These are phyloP conservation scores for Astreopora myriophthalma DNA, from an alignment of 64 coral and sea anemone genomes.

Conservation along the genomic window DNA sequence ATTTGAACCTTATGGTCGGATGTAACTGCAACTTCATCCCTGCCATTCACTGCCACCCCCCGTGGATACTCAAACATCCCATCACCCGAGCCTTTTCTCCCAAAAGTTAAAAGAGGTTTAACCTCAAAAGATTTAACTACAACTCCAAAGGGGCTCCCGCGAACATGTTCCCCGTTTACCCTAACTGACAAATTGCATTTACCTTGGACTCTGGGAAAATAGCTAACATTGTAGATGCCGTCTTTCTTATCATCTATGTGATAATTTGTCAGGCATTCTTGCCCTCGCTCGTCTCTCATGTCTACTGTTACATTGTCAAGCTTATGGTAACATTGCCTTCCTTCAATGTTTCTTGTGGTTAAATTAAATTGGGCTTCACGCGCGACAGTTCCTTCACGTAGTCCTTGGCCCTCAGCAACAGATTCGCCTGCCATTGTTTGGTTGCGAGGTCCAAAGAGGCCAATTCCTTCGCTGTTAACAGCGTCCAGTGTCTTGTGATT, in stretches of 20 bases:
- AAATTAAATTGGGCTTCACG: not conserved
- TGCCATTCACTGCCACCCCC: not conserved
- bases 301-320: conserved; percentile 2
- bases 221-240: not conserved
- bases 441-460: too few species aligned
- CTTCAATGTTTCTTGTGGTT: conserved; percentile 2
- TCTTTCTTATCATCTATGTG: too few species aligned
- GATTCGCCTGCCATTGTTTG: too few species aligned
- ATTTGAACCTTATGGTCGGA: not conserved
- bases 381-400: conserved; percentile 29
- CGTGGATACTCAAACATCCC: not conserved
- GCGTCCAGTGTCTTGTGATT: too few species aligned
- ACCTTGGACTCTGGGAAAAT: conserved; percentile 40
- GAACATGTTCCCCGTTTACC: too few species aligned
- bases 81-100: too few species aligned
- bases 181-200: not conserved
- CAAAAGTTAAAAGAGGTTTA: too few species aligned
- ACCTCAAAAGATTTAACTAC: not conserved
- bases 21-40: not conserved
- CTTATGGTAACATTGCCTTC: not conserved
- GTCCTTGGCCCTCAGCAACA: not conserved
- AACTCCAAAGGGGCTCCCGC: too few species aligned
- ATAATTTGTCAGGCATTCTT: too few species aligned
- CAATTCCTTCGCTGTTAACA: too few species aligned
- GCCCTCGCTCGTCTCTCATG: not conserved